A percentile compares a stretch with the other conserved stretches of the same genome.
Evolutionary conservation across 2,888 invertebrate genomes (phyloP).

Genomic region (Pollenia labialis): DNA sequence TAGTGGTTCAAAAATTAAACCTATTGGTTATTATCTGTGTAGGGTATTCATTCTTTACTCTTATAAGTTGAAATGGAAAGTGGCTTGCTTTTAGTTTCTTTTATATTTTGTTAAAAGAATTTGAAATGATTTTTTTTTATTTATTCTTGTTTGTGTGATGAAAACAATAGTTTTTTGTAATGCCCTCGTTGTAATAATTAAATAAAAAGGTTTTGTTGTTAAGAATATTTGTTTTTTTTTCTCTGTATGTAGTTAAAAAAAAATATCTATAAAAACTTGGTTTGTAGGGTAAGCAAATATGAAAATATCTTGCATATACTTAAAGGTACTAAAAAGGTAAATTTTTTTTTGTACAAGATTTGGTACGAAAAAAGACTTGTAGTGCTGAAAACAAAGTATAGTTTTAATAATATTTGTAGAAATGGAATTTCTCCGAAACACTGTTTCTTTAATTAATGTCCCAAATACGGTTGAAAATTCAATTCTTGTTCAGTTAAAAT

Average conservation of each 20-base stretch:
- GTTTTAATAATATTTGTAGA: too few relatives aligned
- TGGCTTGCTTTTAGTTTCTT: background rate
- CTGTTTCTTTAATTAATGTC: too few relatives aligned
- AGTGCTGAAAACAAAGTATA: too few relatives aligned
- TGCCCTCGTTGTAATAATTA: conserved; percentile 30
- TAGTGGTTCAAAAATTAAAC: too few relatives aligned
- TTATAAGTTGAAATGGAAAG: conserved; percentile 29
- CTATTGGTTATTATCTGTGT: background rate
- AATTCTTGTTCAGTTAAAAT: too few relatives aligned
- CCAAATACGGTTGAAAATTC: too few relatives aligned
- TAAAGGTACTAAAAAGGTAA: too few relatives aligned
- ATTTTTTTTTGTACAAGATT: too few relatives aligned
- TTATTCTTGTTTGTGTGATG: conserved; percentile 11
- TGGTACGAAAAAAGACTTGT: too few relatives aligned
- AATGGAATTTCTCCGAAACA: too few relatives aligned
- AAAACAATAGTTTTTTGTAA: conserved; percentile 33
- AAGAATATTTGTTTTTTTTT: conserved; percentile 5
- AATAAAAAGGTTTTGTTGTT: conserved; percentile 24
- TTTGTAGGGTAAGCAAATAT: conserved; percentile 26
- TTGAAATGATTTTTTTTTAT: background rate
- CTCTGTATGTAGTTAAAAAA: background rate
- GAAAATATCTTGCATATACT: background rate
- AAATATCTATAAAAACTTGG: conserved; percentile 8
- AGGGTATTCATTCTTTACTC: background rate
- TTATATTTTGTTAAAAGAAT: conserved; percentile 9